Evolutionary conservation across 2,797 vertebrate genomes (phyloP), one percentile per base, ranked within the genome.

Genomic region (Clarias pachynema): DNA sequence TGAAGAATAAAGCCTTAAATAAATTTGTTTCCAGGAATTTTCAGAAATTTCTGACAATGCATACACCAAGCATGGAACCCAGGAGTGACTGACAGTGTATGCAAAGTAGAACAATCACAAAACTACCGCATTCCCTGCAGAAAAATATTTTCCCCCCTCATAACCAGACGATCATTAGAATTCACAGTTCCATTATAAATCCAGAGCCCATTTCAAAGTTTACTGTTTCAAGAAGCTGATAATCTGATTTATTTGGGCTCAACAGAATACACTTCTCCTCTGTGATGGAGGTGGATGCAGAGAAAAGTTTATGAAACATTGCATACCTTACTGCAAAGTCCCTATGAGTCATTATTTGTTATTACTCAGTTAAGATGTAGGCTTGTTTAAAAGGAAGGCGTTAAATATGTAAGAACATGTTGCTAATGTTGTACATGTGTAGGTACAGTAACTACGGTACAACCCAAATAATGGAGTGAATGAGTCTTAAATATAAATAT

Each of bases 271-370:
- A 63, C 20, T n/a, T 34, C n/a, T 77, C 34, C 60, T 40, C 62
- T 3, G 5, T 31, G 24, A 77, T 49, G 15, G 29, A 68, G 8
- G 77, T 34, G 2, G 66, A 63, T 6, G 59, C 9, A 24, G 31
- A 68, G 68, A 75, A 75, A 81, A 81, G 79, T 68, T 77, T 83
- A 40, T 77, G 26, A 31, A 82, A 60, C 37, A 60, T 44, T 12
- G 78, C 66, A 70, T 49, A 62, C 65, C 79, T 77, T 78, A 26
- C 81, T 70, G 81, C 66, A 79, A 59, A 83, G 72, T 69, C 74
- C 73, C 83, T 26, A 63, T 79, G 82, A 86, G 26, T 83, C 85
- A 86, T 80, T 22, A 81, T 81, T 80, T 70, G 34, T 80, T 80
- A 78, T 81, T 65, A 75, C 49, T 81, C 82, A 84, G 53, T 84